Evolutionary conservation across 2,888 invertebrate genomes (phyloP), one percentile per base, ranked within the genome.

Genomic region (Proisotoma minuta): DNA sequence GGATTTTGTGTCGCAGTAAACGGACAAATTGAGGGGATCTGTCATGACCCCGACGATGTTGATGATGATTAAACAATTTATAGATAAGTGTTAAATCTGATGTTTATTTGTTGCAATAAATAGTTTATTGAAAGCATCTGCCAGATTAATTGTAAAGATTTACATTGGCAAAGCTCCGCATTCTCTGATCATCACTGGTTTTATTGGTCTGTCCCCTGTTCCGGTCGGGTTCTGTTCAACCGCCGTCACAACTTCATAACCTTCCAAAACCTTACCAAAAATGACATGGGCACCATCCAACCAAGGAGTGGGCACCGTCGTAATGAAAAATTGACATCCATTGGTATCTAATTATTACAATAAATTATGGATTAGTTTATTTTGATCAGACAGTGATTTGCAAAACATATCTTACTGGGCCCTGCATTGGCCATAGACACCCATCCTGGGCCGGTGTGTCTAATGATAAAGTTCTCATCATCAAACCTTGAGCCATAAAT

Each of bases 251-350:
- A 91, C 81, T 66, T 87, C 86, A 81, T 90, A 87, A 3, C 94
- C 94, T 65, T 87, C 84, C 34, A 88, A 78, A 8, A 90, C 86
- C 82, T 89, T 94, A 75, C 94, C 95, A 77, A 95, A 89, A 23
- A 91, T 87, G 1, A 89, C 89, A 76, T 95, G 92, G 65, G 87
- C 84, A 47, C 88, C 88, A 78, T 96, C 89, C 67, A 96, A 78
- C 94, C 94, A 95, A 1, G 88, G 87, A 1, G 93, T 87, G 15
- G 87, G 83, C 67, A 87, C 84, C 1, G 89, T 88, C 18, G 92
- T 93, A 74, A 96, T 89, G 77, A 95, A 88, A 79, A 96, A 96
- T 78, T 96, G 95, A 72, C 91, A 93, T 2, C 47, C 47, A 18
- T 47, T 47, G 12, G 47, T 47, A 47, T 47, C 47, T n/a, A 62